Percentiles rank a stretch among this genome's conserved stretches.
Conservation (phyloP, 2,888 invertebrate genomes). For the Apotomis betuletana region DNA sequence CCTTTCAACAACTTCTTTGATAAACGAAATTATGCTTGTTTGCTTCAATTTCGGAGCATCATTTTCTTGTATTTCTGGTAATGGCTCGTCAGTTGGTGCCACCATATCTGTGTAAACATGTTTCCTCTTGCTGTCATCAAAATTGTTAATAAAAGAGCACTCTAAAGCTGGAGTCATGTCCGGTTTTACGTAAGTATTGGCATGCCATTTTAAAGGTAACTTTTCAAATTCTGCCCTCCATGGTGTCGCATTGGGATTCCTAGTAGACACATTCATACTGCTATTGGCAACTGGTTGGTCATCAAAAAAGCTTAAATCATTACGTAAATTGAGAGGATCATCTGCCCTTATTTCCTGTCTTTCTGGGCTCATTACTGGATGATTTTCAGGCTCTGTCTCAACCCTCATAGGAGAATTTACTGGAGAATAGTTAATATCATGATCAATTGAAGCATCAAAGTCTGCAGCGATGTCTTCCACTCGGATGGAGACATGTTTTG, state of each 20-base stretch:
- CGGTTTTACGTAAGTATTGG: constrained; percentile 73
- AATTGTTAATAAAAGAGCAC: constrained; percentile 69
- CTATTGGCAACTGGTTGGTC: constrained; percentile 75
- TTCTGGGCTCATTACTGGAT: constrained; percentile 42
- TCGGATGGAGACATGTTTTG: constrained; percentile 44
- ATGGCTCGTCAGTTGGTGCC: constrained; percentile 54
- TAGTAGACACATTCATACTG: constrained; percentile 70
- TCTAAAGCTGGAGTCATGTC: constrained; percentile 81
- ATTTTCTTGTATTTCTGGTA: constrained; percentile 56
- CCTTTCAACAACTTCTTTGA: constrained; percentile 70
- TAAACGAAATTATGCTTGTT: constrained; percentile 75
- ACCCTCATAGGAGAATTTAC: constrained; percentile 61
- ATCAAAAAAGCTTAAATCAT: constrained; percentile 73
- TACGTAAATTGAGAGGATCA: constrained; percentile 69
- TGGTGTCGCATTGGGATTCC: constrained; percentile 71
- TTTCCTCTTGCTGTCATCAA: constrained; percentile 65
- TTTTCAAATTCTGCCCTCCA: constrained; percentile 76
- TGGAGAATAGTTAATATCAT: constrained; percentile 72
- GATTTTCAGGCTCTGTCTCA: constrained; percentile 45
- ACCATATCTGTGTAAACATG: constrained; percentile 76
- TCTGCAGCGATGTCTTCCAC: constrained; percentile 74
- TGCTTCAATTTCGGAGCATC: constrained; percentile 66
- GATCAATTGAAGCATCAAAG: constrained; percentile 57
- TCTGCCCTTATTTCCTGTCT: constrained; percentile 44
- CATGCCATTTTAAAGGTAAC: constrained; percentile 76